Conservation (phyloP, 2,888 invertebrate species). For the Caenorhabditis sp. region DNA sequence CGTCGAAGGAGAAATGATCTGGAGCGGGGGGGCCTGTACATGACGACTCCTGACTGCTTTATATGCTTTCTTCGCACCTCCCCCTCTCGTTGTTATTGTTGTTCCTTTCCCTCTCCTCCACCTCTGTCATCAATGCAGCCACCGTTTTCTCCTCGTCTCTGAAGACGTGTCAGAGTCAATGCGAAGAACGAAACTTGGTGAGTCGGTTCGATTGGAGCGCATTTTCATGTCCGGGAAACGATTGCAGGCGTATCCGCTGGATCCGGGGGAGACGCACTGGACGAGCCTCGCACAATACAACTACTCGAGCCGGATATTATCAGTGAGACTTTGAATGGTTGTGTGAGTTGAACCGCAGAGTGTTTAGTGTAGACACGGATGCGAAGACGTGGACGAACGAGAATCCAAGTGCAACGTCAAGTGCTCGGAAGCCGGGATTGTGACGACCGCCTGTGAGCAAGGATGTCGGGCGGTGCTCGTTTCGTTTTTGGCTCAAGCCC, state of each 20-base stretch:
- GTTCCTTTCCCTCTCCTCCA: background rate
- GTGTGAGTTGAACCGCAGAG: no score
- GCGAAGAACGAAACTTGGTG: conserved; percentile 74
- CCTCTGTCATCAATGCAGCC: conserved; percentile 27
- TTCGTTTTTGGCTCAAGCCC: conserved; percentile 73
- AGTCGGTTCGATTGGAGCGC: background rate
- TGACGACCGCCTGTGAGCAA: conserved; percentile 63
- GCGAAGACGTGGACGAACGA: conserved; percentile 72
- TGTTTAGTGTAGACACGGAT: conserved; percentile 71
- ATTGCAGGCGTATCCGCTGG: conserved; percentile 71
- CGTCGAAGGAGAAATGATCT: background rate
- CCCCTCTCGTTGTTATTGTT: conserved; percentile 2
- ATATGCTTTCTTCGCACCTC: conserved; percentile 42
- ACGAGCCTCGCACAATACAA: conserved; percentile 54
- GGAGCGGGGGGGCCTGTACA: conserved; percentile 16
- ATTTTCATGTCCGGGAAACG: background rate
- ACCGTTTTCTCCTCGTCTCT: conserved; percentile 72
- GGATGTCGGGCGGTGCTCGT: conserved; percentile 74
- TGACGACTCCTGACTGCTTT: conserved; percentile 31
- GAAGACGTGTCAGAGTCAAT: conserved; percentile 71
- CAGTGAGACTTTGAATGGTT: conserved; percentile 60
- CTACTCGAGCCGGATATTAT: conserved; percentile 64
- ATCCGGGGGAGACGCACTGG: conserved; percentile 66
- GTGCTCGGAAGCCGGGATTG: conserved; percentile 60
- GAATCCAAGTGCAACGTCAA: conserved; percentile 68